A percentile compares a stretch with the other conserved stretches of the same genome.
phyloP scores from a whole-genome alignment of 2,113 vertebrate species.

The Irena cyanogastra region DNA sequence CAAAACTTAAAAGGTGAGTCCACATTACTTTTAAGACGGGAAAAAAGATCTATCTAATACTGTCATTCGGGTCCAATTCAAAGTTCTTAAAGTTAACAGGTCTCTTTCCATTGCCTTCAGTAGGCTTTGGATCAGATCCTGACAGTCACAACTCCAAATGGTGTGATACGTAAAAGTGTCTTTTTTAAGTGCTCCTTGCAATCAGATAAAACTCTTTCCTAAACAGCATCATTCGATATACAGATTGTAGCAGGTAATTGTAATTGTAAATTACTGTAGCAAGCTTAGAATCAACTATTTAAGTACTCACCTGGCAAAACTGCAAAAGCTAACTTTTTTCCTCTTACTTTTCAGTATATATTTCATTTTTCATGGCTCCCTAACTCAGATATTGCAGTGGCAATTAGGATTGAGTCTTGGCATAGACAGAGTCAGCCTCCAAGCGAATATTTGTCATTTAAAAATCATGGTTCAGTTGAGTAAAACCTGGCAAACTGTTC shows the following conservation, averaged over 20 bases:
- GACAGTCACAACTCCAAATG: conserved; percentile 16
- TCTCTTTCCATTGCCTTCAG: not conserved
- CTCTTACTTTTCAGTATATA: not conserved
- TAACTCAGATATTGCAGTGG: conserved; percentile 32
- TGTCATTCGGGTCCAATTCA: not conserved
- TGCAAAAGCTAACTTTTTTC: not conserved
- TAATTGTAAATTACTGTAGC: conserved; percentile 61
- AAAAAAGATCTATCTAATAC: conserved; percentile 1
- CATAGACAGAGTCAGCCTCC: conserved; percentile 21
- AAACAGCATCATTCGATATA: conserved; percentile 21
- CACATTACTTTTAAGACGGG: not conserved
- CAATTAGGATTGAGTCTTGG: conserved; percentile 61
- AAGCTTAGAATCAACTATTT: conserved; percentile 28
- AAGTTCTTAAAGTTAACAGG: conserved; percentile 14
- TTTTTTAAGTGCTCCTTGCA: conserved; percentile 58
- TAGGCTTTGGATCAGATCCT: conserved; percentile 25
- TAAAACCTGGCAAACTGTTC: conserved; percentile 40
- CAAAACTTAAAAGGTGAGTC: conserved; percentile 43
- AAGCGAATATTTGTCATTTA: conserved; percentile 71
- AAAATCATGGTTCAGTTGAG: conserved; percentile 41
- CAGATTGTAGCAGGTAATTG: conserved; percentile 48
- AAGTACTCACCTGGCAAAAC: conserved; percentile 13
- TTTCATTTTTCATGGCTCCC: conserved; percentile 30
- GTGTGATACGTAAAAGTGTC: conserved; percentile 29
- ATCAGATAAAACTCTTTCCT: conserved; percentile 56